Evolutionary conservation across 2,113 vertebrate genomes (phyloP), one percentile per base, ranked within the genome.

Genomic region (Crotalus helleri): DNA sequence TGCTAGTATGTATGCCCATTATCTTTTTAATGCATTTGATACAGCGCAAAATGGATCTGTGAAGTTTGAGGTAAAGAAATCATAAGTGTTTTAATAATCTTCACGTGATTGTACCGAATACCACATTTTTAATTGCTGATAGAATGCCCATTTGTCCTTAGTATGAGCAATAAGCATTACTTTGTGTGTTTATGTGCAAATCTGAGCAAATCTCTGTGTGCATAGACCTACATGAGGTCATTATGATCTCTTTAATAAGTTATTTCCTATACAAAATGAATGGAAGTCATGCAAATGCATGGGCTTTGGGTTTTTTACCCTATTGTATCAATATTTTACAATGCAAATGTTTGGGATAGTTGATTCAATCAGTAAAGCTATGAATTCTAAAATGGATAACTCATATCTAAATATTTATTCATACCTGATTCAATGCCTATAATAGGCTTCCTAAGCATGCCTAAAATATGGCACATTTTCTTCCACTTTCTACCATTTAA

Each of bases 11-110:
- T 99, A 99, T 0, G 99, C 99, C 2, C 99, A 99, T 97, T 99
- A 98, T 97, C 98, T 99, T 96, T 99, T 99, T 95, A 99, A 99
- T 0, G 98, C 99, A 0, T 99, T 99, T 29, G 99, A 99, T 98
- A 97, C 98, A 5, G 98, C 98, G 12, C 98, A 99, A 46, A 98
- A 97, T 0, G 99, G 99, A 95, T 99, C 99, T 0, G 99, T 99
- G 94, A 99, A 99, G 95, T 99, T 99, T 12, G 99, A 99, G 99
- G 99, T 99, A 96, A 97, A 39, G 49, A 46, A 55, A 21, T 81
- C 8, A 4, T 92, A n/a, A 24, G 90, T 87, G 69, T 8, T 46
- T 17, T 61, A 46, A 15, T n/a, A 2, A 3, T 55, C 85, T 46
- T 2, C 87, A 88, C 7, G 24, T 61, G 4, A 0, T 29, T 89